Evolutionary conservation across 2,797 vertebrate genomes (phyloP), one percentile per base, ranked within the genome.

Genomic region (Coreius guichenoti): DNA sequence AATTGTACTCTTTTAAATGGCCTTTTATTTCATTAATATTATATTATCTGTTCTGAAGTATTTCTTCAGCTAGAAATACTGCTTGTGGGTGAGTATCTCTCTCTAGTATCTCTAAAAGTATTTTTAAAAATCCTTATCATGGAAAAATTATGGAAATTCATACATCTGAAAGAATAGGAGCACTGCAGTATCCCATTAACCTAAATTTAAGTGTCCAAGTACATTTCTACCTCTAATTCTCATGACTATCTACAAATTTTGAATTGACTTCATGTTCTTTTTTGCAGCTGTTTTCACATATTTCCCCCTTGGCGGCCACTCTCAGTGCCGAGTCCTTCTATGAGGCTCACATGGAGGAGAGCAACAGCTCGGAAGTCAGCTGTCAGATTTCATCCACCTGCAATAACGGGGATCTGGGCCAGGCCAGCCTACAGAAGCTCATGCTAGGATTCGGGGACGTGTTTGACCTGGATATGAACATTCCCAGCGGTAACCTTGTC

Each of bases 291-390:
- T 96, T 98, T 95, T 94, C 97, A 89, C 96, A 96, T 83, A 93
- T 98, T 94, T 94, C 97, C 88, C 97, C 97, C 81, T 92, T 98
- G 95, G 95, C 95, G 93, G 95, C 94, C 95, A 96, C 95, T 92
- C 95, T 98, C 90, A 90, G 93, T 5, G 96, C 97, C 70, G 96
- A 97, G 92, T 97, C 96, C 89, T 99, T 98, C 96, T 99, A 97
- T 96, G 97, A 98, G 94, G 97, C 98, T 91, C 97, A 97, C 94
- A 97, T 97, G 95, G 97, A 98, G 96, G 97, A 99, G 93, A 98
- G 97, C 93, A 99, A 97, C 93, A 97, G 96, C 92, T 94, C 96
- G 85, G 96, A 97, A 94, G 94, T 97, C 95, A 96, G 96, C 90
- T 97, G 96, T 94, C 96, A 96, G 92, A 96, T 97, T 94, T 96